phyloP scores from a whole-genome alignment of 2,888 invertebrate species.

The Amphipyra tragopoginis region DNA sequence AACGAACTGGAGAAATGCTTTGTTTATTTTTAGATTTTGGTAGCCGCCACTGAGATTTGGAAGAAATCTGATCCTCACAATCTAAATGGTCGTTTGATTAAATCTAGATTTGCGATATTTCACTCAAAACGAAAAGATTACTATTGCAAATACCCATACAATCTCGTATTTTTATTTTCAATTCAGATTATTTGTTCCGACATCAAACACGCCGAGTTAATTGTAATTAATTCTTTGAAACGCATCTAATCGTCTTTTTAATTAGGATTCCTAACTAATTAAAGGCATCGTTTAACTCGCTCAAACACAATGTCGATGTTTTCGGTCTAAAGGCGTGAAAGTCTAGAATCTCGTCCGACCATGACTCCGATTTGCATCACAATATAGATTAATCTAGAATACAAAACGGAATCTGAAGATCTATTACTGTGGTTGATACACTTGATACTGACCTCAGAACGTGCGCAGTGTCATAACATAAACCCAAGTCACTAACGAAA shows the following conservation, averaged over 20 bases:
- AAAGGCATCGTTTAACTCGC: constrained; percentile 12
- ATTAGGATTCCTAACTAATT: constrained; percentile 38
- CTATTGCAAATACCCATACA: neutral
- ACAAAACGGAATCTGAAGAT: constrained; percentile 13
- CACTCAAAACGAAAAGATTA: neutral
- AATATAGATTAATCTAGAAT: constrained; percentile 26
- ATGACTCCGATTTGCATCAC: constrained; percentile 28
- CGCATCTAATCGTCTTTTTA: constrained; percentile 38
- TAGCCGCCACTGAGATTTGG: neutral
- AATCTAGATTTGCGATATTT: constrained; percentile 1
- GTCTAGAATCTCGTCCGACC: constrained; percentile 11
- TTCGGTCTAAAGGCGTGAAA: constrained; percentile 26
- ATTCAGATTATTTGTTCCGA: constrained; percentile 8
- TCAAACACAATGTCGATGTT: constrained; percentile 5
- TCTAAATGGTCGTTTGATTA: constrained; percentile 5
- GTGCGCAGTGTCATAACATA: constrained; percentile 27
- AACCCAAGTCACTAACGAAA: constrained; percentile 28
- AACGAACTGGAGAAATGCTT: neutral
- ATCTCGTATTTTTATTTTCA: constrained; percentile 1
- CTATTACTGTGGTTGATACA: constrained; percentile 5
- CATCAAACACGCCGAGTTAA: constrained; percentile 26
- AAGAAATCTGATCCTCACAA: neutral
- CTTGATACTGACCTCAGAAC: constrained; percentile 3
- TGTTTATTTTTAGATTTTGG: constrained; percentile 2
- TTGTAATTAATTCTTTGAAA: constrained; percentile 29